Base-by-base conservation (phyloP, 2,888 invertebrate genomes). In the Ormyrus nitidulus region DNA sequence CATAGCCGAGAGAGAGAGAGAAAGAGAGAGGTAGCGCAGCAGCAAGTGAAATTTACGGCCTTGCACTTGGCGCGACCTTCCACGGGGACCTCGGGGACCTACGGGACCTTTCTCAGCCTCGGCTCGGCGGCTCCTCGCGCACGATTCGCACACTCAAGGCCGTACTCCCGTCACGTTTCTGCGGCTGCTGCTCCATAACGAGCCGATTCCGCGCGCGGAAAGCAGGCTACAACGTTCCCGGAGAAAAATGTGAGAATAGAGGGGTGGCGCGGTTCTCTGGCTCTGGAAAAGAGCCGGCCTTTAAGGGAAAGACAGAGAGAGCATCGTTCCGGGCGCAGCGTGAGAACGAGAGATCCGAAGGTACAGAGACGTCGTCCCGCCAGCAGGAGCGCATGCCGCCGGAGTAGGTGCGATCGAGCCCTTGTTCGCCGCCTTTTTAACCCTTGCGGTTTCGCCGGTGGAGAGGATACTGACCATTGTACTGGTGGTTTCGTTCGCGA, bases 271-370 rank as follows among this genome's bases (percentile, higher is more conserved):
- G 34, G 34, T 34, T 34, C 34, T 34, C 34, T 34, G 34, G 34
- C 34, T 4, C 34, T n/a, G 34, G 34, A 34, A 34, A 34, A 34
- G 34, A 34, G 34, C 34, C 34, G 34, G 34, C 56, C 19, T 65
- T 65, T 65, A 62, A 65, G 54, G 54, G 74, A 74, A 74, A 65
- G 34, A 34, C 34, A 34, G 34, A 34, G 34, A 34, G 34, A 34
- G 58, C 9, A 53, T 46, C 69, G 34, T 56, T 11, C 9, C 44
- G 56, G 56, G 6, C 53, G 56, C 83, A 85, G 85, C 88, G 89
- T 89, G 88, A 88, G 88, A 88, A 88, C 85, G 84, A 83, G 84
- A 80, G 84, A 84, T 85, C 81, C 86, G 84, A 85, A 85, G 85
- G 85, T 86, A 83, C 81, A 82, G 34, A 77, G 82, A 81, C 84